These are phyloP conservation scores for Anaspis maculata DNA, from an alignment of 2,888 invertebrate genomes.

Conservation along the genomic window DNA sequence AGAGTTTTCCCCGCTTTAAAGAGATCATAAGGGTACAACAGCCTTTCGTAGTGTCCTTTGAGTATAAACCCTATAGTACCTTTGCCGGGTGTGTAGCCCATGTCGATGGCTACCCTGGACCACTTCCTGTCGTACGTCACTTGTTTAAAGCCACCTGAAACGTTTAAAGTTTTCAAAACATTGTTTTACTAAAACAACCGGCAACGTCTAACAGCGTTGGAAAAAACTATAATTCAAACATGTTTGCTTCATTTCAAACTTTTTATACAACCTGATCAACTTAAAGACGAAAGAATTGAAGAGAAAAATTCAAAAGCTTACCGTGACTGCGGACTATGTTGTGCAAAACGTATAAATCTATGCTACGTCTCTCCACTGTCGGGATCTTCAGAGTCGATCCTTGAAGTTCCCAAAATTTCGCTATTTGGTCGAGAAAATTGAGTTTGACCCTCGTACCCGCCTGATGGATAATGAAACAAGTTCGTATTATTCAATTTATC, in stretches of 20 bases:
- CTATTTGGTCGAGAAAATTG: slow-evolving; percentile 94
- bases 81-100: slow-evolving; percentile 82
- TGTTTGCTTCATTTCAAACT: too few relatives aligned
- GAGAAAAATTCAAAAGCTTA: too few relatives aligned
- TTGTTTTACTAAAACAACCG: slow-evolving; percentile 1
- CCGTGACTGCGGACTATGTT: slow-evolving; percentile 77
- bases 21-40: slow-evolving; percentile 88
- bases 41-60: slow-evolving; percentile 85
- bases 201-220: slow-evolving; percentile 1
- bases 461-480: too few relatives aligned
- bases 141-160: slow-evolving; percentile 76
- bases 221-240: too few relatives aligned
- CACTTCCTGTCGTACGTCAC: slow-evolving; percentile 85
- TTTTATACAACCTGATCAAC: too few relatives aligned
- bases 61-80: slow-evolving; percentile 80
- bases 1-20: slow-evolving; percentile 75
- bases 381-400: slow-evolving; percentile 88
- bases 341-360: slow-evolving; percentile 88
- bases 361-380: slow-evolving; percentile 83
- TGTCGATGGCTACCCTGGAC: slow-evolving; percentile 77
- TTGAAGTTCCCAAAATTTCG: slow-evolving; percentile 97
- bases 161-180: slow-evolving; percentile 3
- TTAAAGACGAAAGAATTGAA: too few relatives aligned
- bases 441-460: slow-evolving; percentile 93
- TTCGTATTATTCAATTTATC: too few relatives aligned